Evolutionary conservation across 2,888 invertebrate genomes (phyloP).

Genomic region (Andricus curvator): DNA sequence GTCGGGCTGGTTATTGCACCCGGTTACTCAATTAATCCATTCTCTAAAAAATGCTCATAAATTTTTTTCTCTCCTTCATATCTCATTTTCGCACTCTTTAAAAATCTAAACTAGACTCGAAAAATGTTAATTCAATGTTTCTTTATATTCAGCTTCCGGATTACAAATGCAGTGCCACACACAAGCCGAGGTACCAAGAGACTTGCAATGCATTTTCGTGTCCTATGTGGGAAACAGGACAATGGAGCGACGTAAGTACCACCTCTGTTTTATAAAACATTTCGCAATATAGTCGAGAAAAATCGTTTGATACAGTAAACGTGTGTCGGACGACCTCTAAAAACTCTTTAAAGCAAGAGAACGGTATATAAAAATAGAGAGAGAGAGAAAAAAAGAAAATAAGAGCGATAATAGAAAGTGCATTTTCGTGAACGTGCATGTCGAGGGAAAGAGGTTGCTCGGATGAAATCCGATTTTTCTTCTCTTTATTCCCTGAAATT

Average conservation of each 20-base stretch:
- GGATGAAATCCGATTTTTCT: slow-evolving; percentile 65
- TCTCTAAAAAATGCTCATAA: no score
- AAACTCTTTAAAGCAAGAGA: neutral
- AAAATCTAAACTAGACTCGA: no score
- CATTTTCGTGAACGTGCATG: slow-evolving; percentile 55
- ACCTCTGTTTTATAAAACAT: slow-evolving; percentile 27
- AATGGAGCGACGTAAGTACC: slow-evolving; percentile 93
- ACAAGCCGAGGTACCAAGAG: slow-evolving; percentile 89
- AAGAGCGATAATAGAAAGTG: slow-evolving; percentile 55
- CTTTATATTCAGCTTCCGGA: slow-evolving; percentile 84
- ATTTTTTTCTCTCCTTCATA: no score
- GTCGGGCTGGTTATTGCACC: no score
- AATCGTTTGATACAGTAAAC: slow-evolving; percentile 19
- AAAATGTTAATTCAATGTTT: slow-evolving; percentile 43
- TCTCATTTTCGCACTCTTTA: no score
- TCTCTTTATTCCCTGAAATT: slow-evolving; percentile 56
- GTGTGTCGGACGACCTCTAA: slow-evolving; percentile 6
- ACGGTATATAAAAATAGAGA: neutral
- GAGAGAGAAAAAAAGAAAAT: neutral
- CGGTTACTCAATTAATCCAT: no score
- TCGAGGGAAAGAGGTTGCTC: slow-evolving; percentile 49
- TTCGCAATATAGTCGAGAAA: neutral
- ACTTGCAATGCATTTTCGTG: slow-evolving; percentile 92
- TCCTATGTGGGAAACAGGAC: slow-evolving; percentile 91
- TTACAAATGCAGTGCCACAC: slow-evolving; percentile 86